Percentiles rank a stretch among this genome's conserved stretches.
Conservation (phyloP, 2,888 invertebrate genomes). For the Brachylomia viminalis region DNA sequence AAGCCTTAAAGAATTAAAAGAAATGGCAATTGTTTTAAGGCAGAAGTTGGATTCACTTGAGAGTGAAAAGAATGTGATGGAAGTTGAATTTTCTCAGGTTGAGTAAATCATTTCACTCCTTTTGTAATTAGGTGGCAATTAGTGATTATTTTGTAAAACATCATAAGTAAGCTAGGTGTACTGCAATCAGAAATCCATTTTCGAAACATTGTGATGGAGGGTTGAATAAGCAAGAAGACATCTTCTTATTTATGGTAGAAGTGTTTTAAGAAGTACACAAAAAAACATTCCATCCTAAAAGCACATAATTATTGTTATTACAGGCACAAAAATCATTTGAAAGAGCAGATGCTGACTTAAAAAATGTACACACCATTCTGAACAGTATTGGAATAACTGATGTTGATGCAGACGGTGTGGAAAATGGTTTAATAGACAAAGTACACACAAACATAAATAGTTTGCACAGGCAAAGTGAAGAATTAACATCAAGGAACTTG, state of each 20-base stretch:
- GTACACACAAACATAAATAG: conserved; percentile 79
- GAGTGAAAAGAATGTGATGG: conserved; percentile 85
- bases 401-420: conserved; percentile 72
- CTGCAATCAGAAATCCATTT: neutral
- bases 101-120: conserved; percentile 3
- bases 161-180: neutral
- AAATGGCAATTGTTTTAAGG: conserved; percentile 81
- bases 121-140: neutral
- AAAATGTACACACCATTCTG: conserved; percentile 82
- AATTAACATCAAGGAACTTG: conserved; percentile 83
- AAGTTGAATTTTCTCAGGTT: conserved; percentile 86
- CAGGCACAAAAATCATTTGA: conserved; percentile 84
- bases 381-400: conserved; percentile 80
- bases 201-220: neutral
- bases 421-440: conserved; percentile 79
- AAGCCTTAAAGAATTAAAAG: conserved; percentile 85
- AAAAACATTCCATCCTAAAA: neutral
- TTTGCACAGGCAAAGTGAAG: conserved; percentile 83
- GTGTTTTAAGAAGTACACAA: neutral
- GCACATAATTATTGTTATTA: conserved; percentile 44
- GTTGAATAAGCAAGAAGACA: neutral
- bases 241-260: neutral
- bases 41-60: conserved; percentile 84
- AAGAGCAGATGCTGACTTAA: conserved; percentile 87
- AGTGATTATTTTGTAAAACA: neutral